Conservation (phyloP, 2,888 invertebrate species). For the Leptothorax acervorum region DNA sequence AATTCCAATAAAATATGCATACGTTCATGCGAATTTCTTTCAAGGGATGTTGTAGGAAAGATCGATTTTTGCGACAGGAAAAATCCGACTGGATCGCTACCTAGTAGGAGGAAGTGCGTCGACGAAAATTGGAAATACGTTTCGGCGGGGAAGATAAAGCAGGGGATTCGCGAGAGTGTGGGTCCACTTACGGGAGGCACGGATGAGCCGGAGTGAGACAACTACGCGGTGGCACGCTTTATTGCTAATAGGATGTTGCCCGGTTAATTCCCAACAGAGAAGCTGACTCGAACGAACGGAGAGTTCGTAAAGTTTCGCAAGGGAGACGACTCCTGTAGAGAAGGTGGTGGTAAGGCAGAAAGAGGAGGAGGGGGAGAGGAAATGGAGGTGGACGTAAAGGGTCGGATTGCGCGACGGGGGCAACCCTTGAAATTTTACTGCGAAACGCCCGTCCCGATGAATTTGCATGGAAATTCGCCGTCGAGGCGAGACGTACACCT, state of each 20-base stretch:
- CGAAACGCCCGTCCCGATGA: conserved; percentile 75
- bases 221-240: conserved; percentile 74
- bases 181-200: conserved; percentile 20
- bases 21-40: neutral
- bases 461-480: conserved; percentile 82
- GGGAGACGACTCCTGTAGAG: conserved; percentile 11
- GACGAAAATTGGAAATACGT: conserved; percentile 52
- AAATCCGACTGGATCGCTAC: conserved; percentile 4
- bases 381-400: conserved; percentile 11
- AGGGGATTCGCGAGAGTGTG: conserved; percentile 17
- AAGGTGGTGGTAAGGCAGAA: conserved; percentile 8
- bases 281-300: conserved; percentile 68
- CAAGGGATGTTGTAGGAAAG: neutral
- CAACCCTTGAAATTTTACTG: conserved; percentile 82
- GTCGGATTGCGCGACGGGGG: conserved; percentile 39
- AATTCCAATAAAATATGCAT: neutral
- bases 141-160: conserved; percentile 1
- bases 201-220: conserved; percentile 40
- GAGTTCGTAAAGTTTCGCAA: conserved; percentile 76
- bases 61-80: neutral
- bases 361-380: neutral
- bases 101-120: neutral
- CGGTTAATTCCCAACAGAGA: conserved; percentile 75
- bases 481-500: conserved; percentile 64
- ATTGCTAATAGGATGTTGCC: conserved; percentile 82